Conservation (phyloP, 1,140 invertebrate genomes). For the Macrosteles quadrilineatus region DNA sequence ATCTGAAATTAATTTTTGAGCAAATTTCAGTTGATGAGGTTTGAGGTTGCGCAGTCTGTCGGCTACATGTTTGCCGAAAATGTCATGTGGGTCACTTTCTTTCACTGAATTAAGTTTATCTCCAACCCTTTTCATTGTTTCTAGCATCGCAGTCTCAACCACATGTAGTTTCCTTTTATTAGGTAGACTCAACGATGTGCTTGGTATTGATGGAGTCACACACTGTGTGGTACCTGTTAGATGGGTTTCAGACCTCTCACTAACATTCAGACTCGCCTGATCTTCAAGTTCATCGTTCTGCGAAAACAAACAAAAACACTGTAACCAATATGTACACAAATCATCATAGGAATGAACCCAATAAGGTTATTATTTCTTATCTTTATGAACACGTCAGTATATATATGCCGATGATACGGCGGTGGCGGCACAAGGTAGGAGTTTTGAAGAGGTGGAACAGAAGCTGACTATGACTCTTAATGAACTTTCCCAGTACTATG, state of each 20-base stretch:
- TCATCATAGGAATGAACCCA: too few relatives aligned
- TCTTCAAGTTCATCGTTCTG: not conserved
- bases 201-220: not conserved
- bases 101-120: constrained; percentile 14
- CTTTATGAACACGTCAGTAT: too few relatives aligned
- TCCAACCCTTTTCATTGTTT: constrained; percentile 16
- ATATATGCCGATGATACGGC: too few relatives aligned
- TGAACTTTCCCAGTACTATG: too few relatives aligned
- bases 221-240: constrained; percentile 2
- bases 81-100: constrained; percentile 21
- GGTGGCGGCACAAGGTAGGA: too few relatives aligned
- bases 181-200: not conserved
- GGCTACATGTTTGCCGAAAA: constrained; percentile 33
- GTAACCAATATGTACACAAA: too few relatives aligned
- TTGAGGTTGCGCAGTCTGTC: constrained; percentile 29
- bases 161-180: not conserved
- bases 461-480: too few relatives aligned
- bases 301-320: not conserved
- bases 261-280: constrained; percentile 3
- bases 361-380: too few relatives aligned
- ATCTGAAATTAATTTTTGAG: constrained; percentile 32
- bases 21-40: constrained; percentile 32
- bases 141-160: not conserved
- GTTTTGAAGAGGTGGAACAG: too few relatives aligned
- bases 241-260: not conserved